Evolutionary conservation across 2,888 invertebrate species (phyloP), one percentile per base, ranked within the genome.

Genomic region (Hyppa rectilinea): DNA sequence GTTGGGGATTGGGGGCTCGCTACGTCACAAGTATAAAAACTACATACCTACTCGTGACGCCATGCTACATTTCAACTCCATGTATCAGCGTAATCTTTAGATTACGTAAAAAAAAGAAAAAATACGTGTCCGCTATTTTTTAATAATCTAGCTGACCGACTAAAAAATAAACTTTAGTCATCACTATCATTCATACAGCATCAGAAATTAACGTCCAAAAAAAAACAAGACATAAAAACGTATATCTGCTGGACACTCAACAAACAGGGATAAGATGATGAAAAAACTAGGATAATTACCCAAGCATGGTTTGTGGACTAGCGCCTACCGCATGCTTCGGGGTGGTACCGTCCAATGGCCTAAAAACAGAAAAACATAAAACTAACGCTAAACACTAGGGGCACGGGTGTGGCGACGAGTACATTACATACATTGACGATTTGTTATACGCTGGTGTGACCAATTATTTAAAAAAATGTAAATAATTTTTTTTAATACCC

Each of bases 331-430:
- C 96, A 95, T 95, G 96, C 96, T 96, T 96, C 95, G 96, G 95
- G 71, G 96, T 93, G 83, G 95, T 94, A 90, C 95, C 95, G 90
- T 96, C 97, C 96, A 97, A 96, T 89, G 97, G 97, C 96, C 97
- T 97, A 97, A 95, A 97, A 97, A 95, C 93, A 95, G 93, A 95
- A 92, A 96, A 94, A 93, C 92, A 92, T 94, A 94, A 92, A 91
- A 93, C 93, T 92, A 93, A 93, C 87, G 90, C 94, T 92, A 93
- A 91, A 90, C 87, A 90, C 91, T 91, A 90, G 88, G 90, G 88
- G 78, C 80, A 86, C 78, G 71, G 81, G 82, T 78, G 79, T 73
- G 68, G 86, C 83, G 83, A 82, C 85, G 82, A 79, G 78, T 83
- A 86, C 85, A 83, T 55, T 58, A 80, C 67, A 70, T 64, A 73